Evolutionary conservation across 1,140 invertebrate species (phyloP).

Genomic region (Planococcus citri): DNA sequence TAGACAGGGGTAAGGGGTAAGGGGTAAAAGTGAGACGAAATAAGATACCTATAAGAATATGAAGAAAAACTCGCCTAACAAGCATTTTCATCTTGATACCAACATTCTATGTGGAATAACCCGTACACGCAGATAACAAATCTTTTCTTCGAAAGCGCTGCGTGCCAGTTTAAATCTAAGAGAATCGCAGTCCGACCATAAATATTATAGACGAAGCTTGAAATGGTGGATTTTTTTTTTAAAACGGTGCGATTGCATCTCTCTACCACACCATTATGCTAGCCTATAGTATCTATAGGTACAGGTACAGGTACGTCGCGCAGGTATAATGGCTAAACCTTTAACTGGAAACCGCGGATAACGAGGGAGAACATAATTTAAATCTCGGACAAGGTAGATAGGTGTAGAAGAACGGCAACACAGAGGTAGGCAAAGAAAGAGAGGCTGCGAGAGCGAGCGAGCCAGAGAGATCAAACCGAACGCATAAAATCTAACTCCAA

Average conservation of each 20-base stretch:
- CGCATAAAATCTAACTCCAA: constrained; percentile 19
- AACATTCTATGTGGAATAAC: no score
- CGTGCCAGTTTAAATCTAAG: constrained; percentile 13
- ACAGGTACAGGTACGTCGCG: not conserved
- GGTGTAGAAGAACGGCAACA: not conserved
- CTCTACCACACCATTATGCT: not conserved
- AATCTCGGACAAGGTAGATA: constrained; percentile 16
- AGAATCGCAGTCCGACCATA: constrained; percentile 13
- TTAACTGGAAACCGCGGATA: constrained; percentile 18
- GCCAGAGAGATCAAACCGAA: no score
- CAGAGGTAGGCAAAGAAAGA: no score
- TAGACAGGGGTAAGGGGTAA: no score
- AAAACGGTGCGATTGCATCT: constrained; percentile 9
- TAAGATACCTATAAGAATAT: no score
- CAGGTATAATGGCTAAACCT: constrained; percentile 17
- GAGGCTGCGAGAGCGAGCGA: not conserved
- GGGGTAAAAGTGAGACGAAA: no score
- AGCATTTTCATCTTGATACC: no score
- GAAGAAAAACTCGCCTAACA: no score
- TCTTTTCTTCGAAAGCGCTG: constrained; percentile 9
- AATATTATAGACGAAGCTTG: constrained; percentile 5
- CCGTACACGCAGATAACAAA: not conserved
- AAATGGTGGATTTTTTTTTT: constrained; percentile 10
- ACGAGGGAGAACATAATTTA: constrained; percentile 20
- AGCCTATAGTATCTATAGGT: not conserved